Percentiles rank a stretch among this genome's conserved stretches.
These are phyloP conservation scores for Taeniopygia guttata DNA, from an alignment of 2,797 vertebrate genomes.

Conservation along the genomic window DNA sequence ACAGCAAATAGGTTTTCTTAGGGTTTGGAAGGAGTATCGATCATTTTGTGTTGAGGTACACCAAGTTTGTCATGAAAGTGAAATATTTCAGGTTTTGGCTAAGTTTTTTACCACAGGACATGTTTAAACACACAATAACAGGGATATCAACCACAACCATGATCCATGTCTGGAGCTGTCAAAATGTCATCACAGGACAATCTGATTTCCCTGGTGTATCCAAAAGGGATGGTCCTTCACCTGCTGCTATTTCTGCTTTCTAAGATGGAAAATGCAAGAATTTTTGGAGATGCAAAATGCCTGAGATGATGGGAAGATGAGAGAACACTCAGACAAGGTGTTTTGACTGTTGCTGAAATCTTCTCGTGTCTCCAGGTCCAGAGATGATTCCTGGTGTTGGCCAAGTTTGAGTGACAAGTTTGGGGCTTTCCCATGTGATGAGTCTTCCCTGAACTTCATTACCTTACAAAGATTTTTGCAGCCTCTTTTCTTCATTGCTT, in stretches of 20 bases:
- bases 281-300: background rate
- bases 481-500: background rate
- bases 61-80: background rate
- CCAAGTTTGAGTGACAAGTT: background rate
- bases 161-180: background rate
- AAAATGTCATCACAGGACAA: background rate
- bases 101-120: background rate
- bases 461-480: background rate
- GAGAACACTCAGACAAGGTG: background rate
- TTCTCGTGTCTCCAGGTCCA: accelerated
- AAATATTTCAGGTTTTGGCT: background rate
- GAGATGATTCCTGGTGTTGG: background rate
- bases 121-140: background rate
- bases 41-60: background rate
- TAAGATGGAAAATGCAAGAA: background rate
- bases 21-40: accelerated
- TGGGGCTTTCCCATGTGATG: background rate
- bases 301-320: background rate
- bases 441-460: background rate
- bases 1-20: background rate
- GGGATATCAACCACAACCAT: background rate
- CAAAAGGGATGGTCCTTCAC: background rate
- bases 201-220: background rate
- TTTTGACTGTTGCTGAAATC: background rate
- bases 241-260: background rate